Base-by-base conservation (phyloP, 2,797 vertebrate species). In the Coregonus suidteri region DNA sequence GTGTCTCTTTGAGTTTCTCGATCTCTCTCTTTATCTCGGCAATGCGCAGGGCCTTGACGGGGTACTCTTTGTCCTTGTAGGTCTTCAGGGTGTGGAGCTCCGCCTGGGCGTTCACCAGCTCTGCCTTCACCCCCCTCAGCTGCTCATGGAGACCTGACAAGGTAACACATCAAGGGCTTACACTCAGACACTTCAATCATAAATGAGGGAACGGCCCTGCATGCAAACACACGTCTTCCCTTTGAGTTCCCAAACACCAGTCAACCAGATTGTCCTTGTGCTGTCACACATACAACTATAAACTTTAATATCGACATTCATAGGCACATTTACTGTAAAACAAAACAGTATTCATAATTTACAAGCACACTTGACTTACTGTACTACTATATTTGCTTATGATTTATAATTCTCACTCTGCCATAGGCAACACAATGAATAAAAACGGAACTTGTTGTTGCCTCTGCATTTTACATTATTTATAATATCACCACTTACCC, bases 31-130 rank as follows among this genome's bases (percentile, higher is more conserved):
- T 70, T 70, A 87, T 30, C 69, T 80, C 73, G 31, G 76, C 59
- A 66, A 86, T 86, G 52, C 73, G 79, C 76, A 84, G 76, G 53
- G 75, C 82, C 65, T 86, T 86, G 30, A 86, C 75, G 34, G 82
- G 86, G 65, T 81, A 82, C 79, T 85, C 75, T 76, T 77, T 76
- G 56, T 87, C 80, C 80, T 79, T 86, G 74, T 82, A 88, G 1
- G 81, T 83, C 47, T 78, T 85, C 59, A 88, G 73, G 2, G 51
- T 74, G 56, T 80, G 77, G 20, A 82, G 73, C 70, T 87, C 80
- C 20, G 68, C 74, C 6, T 56, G 85, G 41, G 84, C 81, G 20
- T 52, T 56, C 14, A 18, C n/a, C 34, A 88, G 54, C 30, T 83
- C 59, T 1, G 64, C 37, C 20, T 76, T 75, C 37, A 86, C 47